Evolutionary conservation across 2,888 invertebrate genomes (phyloP).

Genomic region (Monopis laevigella): DNA sequence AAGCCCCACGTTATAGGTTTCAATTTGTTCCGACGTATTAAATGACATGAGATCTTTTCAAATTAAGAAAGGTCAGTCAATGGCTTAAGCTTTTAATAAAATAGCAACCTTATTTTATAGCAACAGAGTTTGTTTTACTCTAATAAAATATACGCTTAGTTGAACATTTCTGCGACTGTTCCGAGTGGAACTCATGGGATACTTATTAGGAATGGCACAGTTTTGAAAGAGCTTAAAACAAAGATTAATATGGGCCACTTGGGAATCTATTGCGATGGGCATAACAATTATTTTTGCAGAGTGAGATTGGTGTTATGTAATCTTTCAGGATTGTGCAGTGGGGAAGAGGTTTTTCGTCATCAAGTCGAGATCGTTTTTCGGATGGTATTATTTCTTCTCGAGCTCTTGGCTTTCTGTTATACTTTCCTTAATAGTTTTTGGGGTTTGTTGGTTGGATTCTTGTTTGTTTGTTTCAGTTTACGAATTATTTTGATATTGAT

Average conservation of each 20-base stretch:
- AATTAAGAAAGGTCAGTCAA: not conserved
- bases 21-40: constrained; percentile 4
- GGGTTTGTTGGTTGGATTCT: too few species aligned
- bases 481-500: too few species aligned
- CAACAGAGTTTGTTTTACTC: not conserved
- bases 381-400: not conserved
- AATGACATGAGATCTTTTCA: constrained; percentile 6
- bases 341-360: constrained; percentile 1
- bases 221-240: not conserved
- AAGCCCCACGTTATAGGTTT: constrained; percentile 8
- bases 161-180: constrained; percentile 4
- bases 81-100: not conserved
- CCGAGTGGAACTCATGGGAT: constrained; percentile 4
- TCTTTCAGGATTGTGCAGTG: not conserved
- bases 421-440: too few species aligned
- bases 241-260: not conserved
- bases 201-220: not conserved
- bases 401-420: too few species aligned
- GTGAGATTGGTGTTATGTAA: not conserved
- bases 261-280: not conserved
- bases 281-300: not conserved
- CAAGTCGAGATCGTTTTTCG: not conserved
- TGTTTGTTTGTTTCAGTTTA: too few species aligned
- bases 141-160: not conserved
- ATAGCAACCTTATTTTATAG: not conserved